Evolutionary conservation across 2,797 vertebrate genomes (phyloP).

Genomic region (Threskiornis aethiopicus): DNA sequence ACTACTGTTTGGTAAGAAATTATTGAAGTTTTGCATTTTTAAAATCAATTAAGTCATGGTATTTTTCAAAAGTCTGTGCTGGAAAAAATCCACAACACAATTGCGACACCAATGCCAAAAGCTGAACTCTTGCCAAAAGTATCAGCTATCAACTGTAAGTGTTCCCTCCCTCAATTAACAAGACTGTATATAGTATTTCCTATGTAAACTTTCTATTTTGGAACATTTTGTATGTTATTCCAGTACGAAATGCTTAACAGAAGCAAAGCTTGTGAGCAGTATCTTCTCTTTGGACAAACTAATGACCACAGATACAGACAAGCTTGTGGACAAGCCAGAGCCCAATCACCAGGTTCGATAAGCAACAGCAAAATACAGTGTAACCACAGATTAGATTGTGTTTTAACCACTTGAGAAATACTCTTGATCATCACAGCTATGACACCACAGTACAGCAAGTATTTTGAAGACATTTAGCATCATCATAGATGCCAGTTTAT

Average conservation of each 20-base stretch:
- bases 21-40: neutral
- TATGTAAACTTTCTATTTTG: neutral
- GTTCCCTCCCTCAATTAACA: neutral
- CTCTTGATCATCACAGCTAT: neutral
- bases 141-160: neutral
- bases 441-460: neutral
- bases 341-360: fast-evolving
- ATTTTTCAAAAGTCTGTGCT: neutral
- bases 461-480: neutral
- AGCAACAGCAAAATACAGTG: neutral
- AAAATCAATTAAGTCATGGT: neutral
- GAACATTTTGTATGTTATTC: neutral
- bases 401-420: neutral
- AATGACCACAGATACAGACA: neutral
- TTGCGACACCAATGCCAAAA: neutral
- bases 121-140: neutral
- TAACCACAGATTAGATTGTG: neutral
- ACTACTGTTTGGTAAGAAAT: neutral
- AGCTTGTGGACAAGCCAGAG: neutral
- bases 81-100: neutral
- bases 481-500: neutral
- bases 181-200: neutral
- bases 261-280: neutral
- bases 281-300: neutral
- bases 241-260: neutral